Evolutionary conservation across 2,888 invertebrate species (phyloP), one percentile per base, ranked within the genome.

Genomic region (Drosophila putrida): DNA sequence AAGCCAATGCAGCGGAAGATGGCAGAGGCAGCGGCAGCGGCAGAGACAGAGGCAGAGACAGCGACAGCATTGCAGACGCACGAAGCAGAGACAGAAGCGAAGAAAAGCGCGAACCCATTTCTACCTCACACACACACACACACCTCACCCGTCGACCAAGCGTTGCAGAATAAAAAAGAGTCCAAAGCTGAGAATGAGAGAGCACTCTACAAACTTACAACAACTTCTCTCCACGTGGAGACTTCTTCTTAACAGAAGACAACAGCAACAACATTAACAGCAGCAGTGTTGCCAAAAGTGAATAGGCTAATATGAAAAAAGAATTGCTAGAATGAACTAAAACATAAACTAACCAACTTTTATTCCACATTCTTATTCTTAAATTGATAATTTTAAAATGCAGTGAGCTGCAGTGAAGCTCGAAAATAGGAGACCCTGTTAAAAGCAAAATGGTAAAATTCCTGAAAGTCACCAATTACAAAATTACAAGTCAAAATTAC

Each of bases 41-140:
- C 46, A 55, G 39, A 59, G 43, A 31, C 63, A 38, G 38, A 58
- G 15, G 20, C 54, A 43, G 54, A 44, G 36, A 39, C 51, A 33
- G 35, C 36, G 39, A 20, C 57, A 54, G 54, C 77, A 58, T 54
- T 78, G 79, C 79, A 78, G 57, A 78, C 79, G 75, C 79, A 78
- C 75, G 75, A 74, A 75, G 78, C 75, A 53, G 28, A 58, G 55
- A 64, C 71, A 53, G 38, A 58, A 62, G 70, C 71, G 55, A 80
- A 73, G 80, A 82, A 80, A 80, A 82, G 83, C 83, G 76, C 79
- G 75, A 86, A 64, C 75, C 82, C 89, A 89, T 89, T 83, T 87
- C 83, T 84, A 88, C 86, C 62, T 62, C 35, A 68, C 54, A 70
- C 53, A 55, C 44, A 53, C 43, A 31, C 13, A 50, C 10, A 33